A percentile compares a stretch with the other conserved stretches of the same genome.
Conservation (phyloP, 2,797 vertebrate genomes). For the Hypotaenidia philippensis region DNA sequence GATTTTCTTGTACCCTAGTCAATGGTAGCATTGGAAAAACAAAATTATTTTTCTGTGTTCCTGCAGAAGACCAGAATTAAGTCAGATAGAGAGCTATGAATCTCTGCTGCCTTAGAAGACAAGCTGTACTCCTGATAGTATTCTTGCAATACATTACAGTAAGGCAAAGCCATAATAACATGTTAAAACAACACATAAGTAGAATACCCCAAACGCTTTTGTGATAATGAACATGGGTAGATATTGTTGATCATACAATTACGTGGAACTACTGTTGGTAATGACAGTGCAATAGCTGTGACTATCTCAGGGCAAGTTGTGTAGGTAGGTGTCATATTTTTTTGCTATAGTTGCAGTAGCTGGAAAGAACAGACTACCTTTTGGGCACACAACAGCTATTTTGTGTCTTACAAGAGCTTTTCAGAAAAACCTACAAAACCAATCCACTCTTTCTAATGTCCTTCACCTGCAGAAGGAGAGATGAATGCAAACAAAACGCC, state of each 20-base stretch:
- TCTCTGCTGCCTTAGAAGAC: neutral
- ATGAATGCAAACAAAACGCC: neutral
- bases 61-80: neutral
- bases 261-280: neutral
- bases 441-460: neutral
- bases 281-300: neutral
- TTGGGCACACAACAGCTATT: neutral
- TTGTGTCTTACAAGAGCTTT: neutral
- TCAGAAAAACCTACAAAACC: neutral
- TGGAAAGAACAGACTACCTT: neutral
- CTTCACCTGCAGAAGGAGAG: conserved; percentile 4
- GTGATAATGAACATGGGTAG: neutral
- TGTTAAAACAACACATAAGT: neutral
- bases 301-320: neutral
- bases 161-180: neutral
- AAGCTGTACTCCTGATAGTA: neutral
- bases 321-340: neutral
- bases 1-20: conserved; percentile 33
- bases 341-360: neutral
- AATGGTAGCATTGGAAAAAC: conserved; percentile 4
- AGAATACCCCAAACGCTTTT: neutral
- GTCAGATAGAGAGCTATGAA: neutral
- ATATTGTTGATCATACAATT: neutral
- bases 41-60: neutral
- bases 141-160: neutral